Evolutionary conservation across 2,888 invertebrate genomes (phyloP).

Genomic region (Tipula helvola): DNA sequence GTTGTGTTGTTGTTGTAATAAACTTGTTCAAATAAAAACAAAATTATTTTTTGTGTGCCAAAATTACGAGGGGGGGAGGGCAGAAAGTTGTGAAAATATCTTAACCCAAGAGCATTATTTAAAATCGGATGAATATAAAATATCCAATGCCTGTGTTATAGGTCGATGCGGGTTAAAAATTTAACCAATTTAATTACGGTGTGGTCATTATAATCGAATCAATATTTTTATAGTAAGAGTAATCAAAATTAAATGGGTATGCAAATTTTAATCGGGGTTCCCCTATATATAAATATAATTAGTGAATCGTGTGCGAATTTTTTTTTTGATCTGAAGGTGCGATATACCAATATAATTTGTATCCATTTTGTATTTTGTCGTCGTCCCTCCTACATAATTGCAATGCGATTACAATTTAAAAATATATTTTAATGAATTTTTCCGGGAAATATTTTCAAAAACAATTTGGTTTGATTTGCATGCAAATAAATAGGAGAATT

Average conservation of each 20-base stretch:
- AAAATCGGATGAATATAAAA: background rate
- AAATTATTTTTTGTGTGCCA: background rate
- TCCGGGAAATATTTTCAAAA: background rate
- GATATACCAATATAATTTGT: background rate
- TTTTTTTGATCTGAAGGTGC: background rate
- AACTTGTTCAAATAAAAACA: background rate
- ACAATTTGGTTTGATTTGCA: background rate
- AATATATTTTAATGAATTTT: background rate
- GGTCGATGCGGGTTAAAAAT: background rate
- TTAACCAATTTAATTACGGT: background rate
- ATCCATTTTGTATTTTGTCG: background rate
- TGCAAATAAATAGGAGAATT: background rate
- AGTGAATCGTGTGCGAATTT: background rate
- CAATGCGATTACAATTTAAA: background rate
- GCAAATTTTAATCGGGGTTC: background rate
- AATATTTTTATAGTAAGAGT: background rate
- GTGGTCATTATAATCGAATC: background rate
- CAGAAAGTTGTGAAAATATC: background rate
- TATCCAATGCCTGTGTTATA: background rate
- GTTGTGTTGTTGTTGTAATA: background rate
- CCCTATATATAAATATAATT: background rate
- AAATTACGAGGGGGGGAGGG: background rate
- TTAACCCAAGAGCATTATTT: background rate
- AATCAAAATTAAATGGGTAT: background rate
- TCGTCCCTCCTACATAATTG: background rate